Conservation (phyloP, 2,797 vertebrate genomes). For the Austrolebias charrua region DNA sequence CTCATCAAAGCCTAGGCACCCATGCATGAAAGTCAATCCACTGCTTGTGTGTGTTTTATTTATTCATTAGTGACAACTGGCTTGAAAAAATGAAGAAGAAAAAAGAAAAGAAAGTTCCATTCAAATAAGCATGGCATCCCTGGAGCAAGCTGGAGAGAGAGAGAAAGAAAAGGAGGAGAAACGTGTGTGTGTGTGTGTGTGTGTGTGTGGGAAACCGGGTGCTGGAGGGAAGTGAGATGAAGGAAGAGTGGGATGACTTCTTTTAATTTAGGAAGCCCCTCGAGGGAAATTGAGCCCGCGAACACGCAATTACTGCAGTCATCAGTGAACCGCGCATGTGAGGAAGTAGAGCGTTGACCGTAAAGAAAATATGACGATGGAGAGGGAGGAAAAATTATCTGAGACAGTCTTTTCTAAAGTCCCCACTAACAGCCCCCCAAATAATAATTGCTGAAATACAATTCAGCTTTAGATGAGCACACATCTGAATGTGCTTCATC, state of each 20-base stretch:
- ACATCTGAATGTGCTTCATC: constrained; percentile 30
- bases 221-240: constrained; percentile 60
- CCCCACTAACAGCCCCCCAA: constrained; percentile 25
- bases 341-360: constrained; percentile 57
- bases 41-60: constrained; percentile 79
- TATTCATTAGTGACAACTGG: constrained; percentile 81
- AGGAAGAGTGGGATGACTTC: constrained; percentile 76
- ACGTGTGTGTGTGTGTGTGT: constrained; percentile 14
- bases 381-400: constrained; percentile 69
- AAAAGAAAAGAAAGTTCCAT: constrained; percentile 74
- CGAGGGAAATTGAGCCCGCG: constrained; percentile 75
- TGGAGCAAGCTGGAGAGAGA: constrained; percentile 55
- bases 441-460: constrained; percentile 43
- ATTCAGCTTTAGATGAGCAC: constrained; percentile 9
- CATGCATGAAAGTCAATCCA: constrained; percentile 82
- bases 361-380: constrained; percentile 63
- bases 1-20: constrained; percentile 75
- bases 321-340: constrained; percentile 70
- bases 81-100: constrained; percentile 67
- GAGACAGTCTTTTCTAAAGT: constrained; percentile 65
- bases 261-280: constrained; percentile 82
- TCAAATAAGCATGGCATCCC: constrained; percentile 76
- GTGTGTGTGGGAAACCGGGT: constrained; percentile 47
- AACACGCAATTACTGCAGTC: constrained; percentile 81
- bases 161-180: constrained; percentile 38